Base-by-base conservation (phyloP, 2,888 invertebrate genomes). In the Apamea sordens region DNA sequence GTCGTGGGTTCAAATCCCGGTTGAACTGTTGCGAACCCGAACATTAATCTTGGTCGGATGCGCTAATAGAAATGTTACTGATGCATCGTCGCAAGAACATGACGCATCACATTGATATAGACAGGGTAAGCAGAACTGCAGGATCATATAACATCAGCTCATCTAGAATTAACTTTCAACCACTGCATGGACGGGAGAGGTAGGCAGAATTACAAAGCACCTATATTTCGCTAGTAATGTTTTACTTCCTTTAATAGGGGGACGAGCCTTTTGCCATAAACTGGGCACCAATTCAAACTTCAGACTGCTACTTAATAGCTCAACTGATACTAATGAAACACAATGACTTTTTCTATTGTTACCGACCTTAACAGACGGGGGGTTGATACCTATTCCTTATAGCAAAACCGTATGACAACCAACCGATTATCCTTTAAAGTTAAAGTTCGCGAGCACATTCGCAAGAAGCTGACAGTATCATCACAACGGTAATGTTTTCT, bases 1-100 rank as follows among this genome's bases (percentile, higher is more conserved):
- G 82, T 83, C 89, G 50, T 32, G 73, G 44, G 87, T 89, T 87
- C 89, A 87, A 80, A 75, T 85, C 79, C 71, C 69, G 61, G 76
- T 65, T 80, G 73, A 89, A 84, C 84, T 86, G 64, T 47, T 74
- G 83, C 83, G 83, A 83, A 75, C 85, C 53, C 75, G 67, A 77
- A 71, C 74, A 73, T 85, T 84, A 67, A 82, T 86, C 80, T 88
- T 77, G 56, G 77, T 83, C 80, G 78, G 77, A 85, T 76, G 74
- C 53, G 72, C 71, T 81, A 86, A 86, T 83, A 84, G 68, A 79
- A 83, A 76, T 79, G 67, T 77, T 68, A 56, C 59, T 71, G 74
- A 76, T 79, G 77, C 73, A 83, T 77, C 64, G 36, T 71, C 50
- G 21, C 47, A 28, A 65, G 32, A 68, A 72, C 21, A 64, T 69